These are phyloP conservation scores for Stichodactyla helianthus DNA, from an alignment of 64 coral and sea anemone genomes.

Conservation along the genomic window DNA sequence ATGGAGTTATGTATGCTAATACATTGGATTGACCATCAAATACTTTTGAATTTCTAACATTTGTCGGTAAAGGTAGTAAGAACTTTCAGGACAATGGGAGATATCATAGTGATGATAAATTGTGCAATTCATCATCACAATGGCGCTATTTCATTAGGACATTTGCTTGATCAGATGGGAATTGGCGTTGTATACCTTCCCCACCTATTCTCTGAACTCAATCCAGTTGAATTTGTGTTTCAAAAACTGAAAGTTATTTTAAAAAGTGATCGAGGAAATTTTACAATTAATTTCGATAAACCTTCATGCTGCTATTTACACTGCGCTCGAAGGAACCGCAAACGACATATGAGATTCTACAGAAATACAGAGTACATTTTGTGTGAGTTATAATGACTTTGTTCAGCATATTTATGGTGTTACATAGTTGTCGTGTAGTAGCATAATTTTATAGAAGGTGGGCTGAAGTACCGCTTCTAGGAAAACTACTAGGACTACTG, in stretches of 20 bases:
- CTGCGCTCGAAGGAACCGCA: not conserved
- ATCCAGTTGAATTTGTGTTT: constrained; percentile 18
- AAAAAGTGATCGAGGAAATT: constrained; percentile 22
- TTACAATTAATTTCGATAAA: not conserved
- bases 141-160: not conserved
- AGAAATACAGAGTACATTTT: constrained; percentile 19
- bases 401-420: not conserved
- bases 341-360: constrained; percentile 21
- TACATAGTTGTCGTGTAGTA: too few species aligned
- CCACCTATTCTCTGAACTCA: constrained; percentile 23
- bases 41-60: constrained; percentile 11
- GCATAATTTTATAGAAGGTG: too few species aligned
- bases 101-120: constrained; percentile 1
- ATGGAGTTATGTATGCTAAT: constrained; percentile 18
- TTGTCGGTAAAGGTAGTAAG: not conserved
- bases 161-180: constrained; percentile 36
- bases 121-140: constrained; percentile 27
- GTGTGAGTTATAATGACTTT: not conserved
- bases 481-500: too few species aligned
- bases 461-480: too few species aligned
- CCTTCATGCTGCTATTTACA: constrained; percentile 21
- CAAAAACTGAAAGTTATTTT: constrained; percentile 24
- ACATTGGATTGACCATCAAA: constrained; percentile 22
- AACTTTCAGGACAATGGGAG: not conserved
- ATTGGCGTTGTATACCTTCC: constrained; percentile 31